phyloP scores from a whole-genome alignment of 2,113 vertebrate genomes.

The Odobenus rosmarus region DNA sequence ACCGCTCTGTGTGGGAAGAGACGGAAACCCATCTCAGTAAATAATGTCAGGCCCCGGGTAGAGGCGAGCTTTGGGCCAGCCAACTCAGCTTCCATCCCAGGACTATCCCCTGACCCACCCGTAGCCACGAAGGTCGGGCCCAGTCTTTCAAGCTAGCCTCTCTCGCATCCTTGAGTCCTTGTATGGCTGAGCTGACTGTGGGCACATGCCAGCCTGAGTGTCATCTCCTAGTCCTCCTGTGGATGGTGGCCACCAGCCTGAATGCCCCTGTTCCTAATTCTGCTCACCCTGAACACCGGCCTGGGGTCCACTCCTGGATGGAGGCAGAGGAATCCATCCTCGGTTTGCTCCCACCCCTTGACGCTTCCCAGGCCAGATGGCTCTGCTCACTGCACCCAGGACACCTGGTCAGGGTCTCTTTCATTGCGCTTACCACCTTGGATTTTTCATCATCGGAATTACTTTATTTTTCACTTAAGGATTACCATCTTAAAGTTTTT shows the following conservation, averaged over 20 bases:
- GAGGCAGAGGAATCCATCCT: neutral
- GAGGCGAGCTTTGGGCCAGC: neutral
- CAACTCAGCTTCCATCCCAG: neutral
- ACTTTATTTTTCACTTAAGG: neutral
- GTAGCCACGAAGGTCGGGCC: neutral
- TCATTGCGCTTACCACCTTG: neutral
- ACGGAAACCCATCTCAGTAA: neutral
- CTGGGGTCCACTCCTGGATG: neutral
- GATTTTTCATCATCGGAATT: conserved; percentile 7
- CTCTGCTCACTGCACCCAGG: neutral
- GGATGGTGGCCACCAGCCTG: neutral
- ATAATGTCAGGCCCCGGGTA: neutral
- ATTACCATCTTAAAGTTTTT: neutral
- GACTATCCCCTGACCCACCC: neutral
- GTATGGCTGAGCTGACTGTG: neutral
- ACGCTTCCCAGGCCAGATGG: neutral
- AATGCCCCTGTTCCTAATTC: neutral
- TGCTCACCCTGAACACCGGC: neutral
- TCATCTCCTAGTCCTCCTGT: neutral
- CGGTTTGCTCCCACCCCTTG: neutral
- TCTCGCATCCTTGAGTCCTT: neutral
- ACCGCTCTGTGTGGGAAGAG: neutral
- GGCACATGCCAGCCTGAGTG: neutral
- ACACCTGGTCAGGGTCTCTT: neutral
- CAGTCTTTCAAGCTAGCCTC: neutral